Conservation (phyloP, 2,113 vertebrate species). For the Tupaia tana region DNA sequence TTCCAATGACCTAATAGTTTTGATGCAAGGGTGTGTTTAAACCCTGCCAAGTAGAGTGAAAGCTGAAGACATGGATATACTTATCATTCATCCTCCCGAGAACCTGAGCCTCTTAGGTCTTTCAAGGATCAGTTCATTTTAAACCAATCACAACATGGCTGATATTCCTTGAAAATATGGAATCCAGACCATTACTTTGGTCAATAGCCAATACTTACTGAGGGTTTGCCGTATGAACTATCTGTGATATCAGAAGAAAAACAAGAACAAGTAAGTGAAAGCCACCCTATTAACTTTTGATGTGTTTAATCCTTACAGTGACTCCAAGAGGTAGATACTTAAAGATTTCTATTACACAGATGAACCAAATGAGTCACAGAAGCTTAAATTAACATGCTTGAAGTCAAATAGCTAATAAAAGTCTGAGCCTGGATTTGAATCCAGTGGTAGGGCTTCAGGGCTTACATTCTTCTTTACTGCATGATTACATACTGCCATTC, state of each 20-base stretch:
- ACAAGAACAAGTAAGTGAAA: too few species aligned
- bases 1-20: not conserved
- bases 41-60: not conserved
- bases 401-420: not conserved
- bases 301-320: not conserved
- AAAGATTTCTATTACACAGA: not conserved
- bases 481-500: not conserved
- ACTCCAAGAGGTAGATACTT: not conserved
- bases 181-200: not conserved
- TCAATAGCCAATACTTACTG: not conserved
- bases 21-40: slow-evolving; percentile 16
- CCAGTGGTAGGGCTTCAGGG: not conserved
- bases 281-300: not conserved
- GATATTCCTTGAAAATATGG: not conserved
- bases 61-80: not conserved
- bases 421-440: not conserved
- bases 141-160: not conserved
- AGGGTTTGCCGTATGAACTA: not conserved
- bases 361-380: not conserved
- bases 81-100: not conserved
- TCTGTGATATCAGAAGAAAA: too few species aligned
- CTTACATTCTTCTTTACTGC: not conserved
- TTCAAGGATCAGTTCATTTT: slow-evolving; percentile 25
- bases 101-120: not conserved
- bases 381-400: not conserved